Percentiles rank a stretch among this genome's conserved stretches.
Conservation (phyloP, 2,888 invertebrate genomes). For the Oxystoma pomonae region DNA sequence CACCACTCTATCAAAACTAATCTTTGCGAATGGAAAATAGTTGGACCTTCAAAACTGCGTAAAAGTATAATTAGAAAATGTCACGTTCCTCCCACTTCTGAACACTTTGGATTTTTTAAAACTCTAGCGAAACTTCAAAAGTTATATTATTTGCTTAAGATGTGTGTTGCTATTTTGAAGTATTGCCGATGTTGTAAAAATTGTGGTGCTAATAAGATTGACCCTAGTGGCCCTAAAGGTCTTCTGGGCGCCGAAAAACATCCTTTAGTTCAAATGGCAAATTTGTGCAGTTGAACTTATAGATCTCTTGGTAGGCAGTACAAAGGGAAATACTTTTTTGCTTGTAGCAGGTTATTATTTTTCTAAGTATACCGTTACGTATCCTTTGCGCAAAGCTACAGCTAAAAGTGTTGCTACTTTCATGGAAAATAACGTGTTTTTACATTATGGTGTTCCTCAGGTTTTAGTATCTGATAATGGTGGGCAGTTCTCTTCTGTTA, state of each 20-base stretch:
- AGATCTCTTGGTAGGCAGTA: constrained; percentile 1
- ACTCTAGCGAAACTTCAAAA: constrained; percentile 7
- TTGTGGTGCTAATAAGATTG: not conserved
- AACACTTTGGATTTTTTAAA: constrained; percentile 7
- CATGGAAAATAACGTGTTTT: constrained; percentile 18
- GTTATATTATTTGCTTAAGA: constrained; percentile 13
- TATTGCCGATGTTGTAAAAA: not conserved
- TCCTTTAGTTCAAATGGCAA: too few relatives aligned
- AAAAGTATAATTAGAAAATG: not conserved
- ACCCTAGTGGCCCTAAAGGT: not conserved
- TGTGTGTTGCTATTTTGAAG: constrained; percentile 8
- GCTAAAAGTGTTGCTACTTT: constrained; percentile 10
- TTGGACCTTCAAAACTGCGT: not conserved
- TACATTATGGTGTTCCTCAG: constrained; percentile 12
- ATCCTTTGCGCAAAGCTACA: constrained; percentile 14
- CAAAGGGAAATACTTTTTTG: constrained; percentile 12
- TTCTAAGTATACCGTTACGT: constrained; percentile 14
- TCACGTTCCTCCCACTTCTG: constrained; percentile 1
- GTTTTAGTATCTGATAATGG: constrained; percentile 16
- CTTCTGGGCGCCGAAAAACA: constrained; percentile 5
- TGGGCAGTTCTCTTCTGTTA: constrained; percentile 8
- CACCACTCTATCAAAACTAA: not conserved
- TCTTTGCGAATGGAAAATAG: not conserved
- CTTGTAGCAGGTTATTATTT: constrained; percentile 18
- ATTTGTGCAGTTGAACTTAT: constrained; percentile 2